Conservation (phyloP, 2,797 vertebrate genomes). For the Garrulus glandarius region DNA sequence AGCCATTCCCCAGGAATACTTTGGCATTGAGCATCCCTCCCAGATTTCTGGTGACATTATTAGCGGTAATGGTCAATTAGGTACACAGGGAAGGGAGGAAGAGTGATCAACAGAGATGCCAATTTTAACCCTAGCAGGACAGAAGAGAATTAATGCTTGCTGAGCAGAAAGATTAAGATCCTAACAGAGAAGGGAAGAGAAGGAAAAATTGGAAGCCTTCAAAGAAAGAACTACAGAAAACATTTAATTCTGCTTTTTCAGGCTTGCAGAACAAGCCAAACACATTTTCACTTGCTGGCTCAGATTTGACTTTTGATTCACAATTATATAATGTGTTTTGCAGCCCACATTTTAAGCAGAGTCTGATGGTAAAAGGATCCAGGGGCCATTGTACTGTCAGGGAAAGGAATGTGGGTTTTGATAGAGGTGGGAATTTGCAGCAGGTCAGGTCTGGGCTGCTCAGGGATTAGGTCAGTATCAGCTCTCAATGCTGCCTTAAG, state of each 20-base stretch:
- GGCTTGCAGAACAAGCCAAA: background rate
- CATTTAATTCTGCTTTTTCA: background rate
- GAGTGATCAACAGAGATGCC: background rate
- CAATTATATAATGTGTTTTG: background rate
- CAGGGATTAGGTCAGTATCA: conserved; percentile 31
- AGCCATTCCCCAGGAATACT: background rate
- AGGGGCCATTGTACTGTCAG: background rate
- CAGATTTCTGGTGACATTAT: background rate
- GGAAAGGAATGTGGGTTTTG: conserved; percentile 24
- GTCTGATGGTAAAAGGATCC: conserved; percentile 3
- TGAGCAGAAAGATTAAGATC: background rate
- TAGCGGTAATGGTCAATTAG: background rate
- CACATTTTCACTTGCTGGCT: background rate
- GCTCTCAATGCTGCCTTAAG: background rate
- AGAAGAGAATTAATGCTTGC: conserved; percentile 11
- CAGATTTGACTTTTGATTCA: background rate
- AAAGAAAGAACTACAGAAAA: background rate
- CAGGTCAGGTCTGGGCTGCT: background rate
- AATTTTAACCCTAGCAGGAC: background rate
- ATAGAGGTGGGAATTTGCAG: conserved; percentile 13
- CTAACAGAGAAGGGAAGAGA: background rate
- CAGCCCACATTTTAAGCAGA: background rate
- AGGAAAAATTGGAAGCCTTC: background rate
- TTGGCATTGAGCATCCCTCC: background rate
- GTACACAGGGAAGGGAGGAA: background rate